Evolutionary conservation across 1,140 invertebrate species (phyloP).

Genomic region (Drosophila neocordata): DNA sequence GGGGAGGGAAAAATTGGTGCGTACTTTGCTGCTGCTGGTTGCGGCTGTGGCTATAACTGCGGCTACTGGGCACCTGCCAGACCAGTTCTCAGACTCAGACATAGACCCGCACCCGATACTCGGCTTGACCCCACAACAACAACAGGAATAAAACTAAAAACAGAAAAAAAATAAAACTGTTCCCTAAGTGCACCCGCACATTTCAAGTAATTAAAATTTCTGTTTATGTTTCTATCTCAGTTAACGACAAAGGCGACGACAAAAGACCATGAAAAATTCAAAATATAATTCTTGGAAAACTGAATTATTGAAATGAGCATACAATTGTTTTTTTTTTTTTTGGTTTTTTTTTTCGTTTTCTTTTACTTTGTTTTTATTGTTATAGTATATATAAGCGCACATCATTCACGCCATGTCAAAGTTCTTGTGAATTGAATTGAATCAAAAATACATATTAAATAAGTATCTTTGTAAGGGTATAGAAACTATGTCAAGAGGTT

Average conservation of each 20-base stretch:
- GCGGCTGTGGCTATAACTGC: conserved; percentile 9
- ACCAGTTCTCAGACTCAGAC: not conserved
- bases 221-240: conserved; percentile 64
- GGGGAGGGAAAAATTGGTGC: not conserved
- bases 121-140: conserved; percentile 57
- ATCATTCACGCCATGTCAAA: conserved; percentile 4
- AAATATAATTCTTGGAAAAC: conserved; percentile 66
- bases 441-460: not conserved
- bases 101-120: not conserved
- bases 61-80: conserved; percentile 70
- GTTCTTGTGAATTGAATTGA: conserved; percentile 7
- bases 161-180: conserved; percentile 46
- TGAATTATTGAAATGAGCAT: conserved; percentile 72
- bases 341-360: conserved; percentile 53
- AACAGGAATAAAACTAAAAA: not conserved
- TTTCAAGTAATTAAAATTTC: conserved; percentile 79
- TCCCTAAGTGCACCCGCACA: conserved; percentile 77
- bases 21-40: conserved; percentile 19
- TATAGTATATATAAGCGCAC: not conserved
- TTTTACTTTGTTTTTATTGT: conserved; percentile 55
- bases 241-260: not conserved
- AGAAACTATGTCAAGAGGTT: not conserved
- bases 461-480: not conserved
- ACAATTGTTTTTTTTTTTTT: conserved; percentile 66
- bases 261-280: conserved; percentile 59